Conservation (phyloP, 1,140 invertebrate species). For the Adoxophyes honmai region DNA sequence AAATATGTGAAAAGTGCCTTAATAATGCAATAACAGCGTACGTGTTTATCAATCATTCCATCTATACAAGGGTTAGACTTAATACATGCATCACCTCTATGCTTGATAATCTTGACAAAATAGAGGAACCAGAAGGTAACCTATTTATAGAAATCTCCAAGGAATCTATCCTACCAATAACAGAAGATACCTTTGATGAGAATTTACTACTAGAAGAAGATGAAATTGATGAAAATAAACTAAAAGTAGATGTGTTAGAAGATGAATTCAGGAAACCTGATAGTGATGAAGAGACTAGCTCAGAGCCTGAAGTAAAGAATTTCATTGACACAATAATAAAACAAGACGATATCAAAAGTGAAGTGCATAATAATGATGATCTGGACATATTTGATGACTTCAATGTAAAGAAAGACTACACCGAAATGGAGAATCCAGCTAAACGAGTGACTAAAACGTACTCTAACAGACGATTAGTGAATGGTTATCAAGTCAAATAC, state of each 20-base stretch:
- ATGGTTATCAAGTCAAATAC: constrained; percentile 23
- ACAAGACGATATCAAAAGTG: neutral
- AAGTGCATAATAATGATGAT: constrained; percentile 7
- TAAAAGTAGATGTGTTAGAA: constrained; percentile 57
- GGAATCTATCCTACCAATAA: constrained; percentile 40
- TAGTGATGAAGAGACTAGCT: constrained; percentile 24
- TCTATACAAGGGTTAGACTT: constrained; percentile 46
- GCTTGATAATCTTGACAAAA: constrained; percentile 36
- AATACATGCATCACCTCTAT: constrained; percentile 45
- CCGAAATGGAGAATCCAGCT: constrained; percentile 15
- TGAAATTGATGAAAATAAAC: constrained; percentile 38
- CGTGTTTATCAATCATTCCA: constrained; percentile 48
- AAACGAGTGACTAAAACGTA: constrained; percentile 43
- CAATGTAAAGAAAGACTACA: neutral
- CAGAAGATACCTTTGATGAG: constrained; percentile 23
- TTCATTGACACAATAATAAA: neutral
- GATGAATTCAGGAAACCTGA: constrained; percentile 61
- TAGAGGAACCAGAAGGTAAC: constrained; percentile 36
- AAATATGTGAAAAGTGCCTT: constrained; percentile 63
- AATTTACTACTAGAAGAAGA: constrained; percentile 29
- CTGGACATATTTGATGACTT: constrained; percentile 9
- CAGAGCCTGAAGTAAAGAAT: constrained; percentile 3
- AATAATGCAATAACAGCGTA: constrained; percentile 51
- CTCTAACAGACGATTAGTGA: constrained; percentile 33
- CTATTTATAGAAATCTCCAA: constrained; percentile 55